A percentile compares a stretch with the other conserved stretches of the same genome.
Evolutionary conservation across 2,888 invertebrate genomes (phyloP).

Genomic region (Cataglyphis cursor): DNA sequence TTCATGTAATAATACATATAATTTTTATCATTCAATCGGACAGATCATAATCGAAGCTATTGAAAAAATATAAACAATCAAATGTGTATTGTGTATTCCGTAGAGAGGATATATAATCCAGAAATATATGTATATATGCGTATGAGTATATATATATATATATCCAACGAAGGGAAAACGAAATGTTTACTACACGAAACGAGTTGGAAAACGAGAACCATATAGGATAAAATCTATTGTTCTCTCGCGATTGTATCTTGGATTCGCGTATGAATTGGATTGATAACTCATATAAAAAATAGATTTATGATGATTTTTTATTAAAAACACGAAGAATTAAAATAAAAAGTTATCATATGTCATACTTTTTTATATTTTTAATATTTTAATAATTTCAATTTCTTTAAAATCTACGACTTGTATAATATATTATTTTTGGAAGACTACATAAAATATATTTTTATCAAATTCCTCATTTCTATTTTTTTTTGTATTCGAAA

Average conservation of each 20-base stretch:
- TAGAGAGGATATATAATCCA: conserved; percentile 56
- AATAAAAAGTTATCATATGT: not conserved
- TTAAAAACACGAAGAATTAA: not conserved
- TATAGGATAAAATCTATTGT: conserved; percentile 65
- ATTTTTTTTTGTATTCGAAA: not conserved
- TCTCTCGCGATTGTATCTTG: conserved; percentile 56
- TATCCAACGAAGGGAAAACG: conserved; percentile 54
- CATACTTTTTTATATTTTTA: not conserved
- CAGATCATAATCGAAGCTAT: conserved; percentile 59
- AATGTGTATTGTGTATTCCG: conserved; percentile 54
- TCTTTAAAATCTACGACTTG: not conserved
- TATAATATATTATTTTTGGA: not conserved
- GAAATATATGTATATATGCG: conserved; percentile 24
- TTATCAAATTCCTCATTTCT: not conserved
- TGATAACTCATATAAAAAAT: not conserved
- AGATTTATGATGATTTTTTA: conserved; percentile 8
- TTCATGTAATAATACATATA: conserved; percentile 41
- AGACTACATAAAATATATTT: not conserved
- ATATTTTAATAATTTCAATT: not conserved
- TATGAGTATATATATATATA: not conserved
- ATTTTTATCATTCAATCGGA: conserved; percentile 61
- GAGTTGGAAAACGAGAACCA: conserved; percentile 68
- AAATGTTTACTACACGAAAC: conserved; percentile 66
- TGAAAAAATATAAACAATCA: conserved; percentile 51
- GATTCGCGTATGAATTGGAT: not conserved